A percentile compares a stretch with the other conserved stretches of the same genome.
These are phyloP conservation scores for Bellardia bayeri DNA, from an alignment of 2,888 invertebrate genomes.

Conservation along the genomic window DNA sequence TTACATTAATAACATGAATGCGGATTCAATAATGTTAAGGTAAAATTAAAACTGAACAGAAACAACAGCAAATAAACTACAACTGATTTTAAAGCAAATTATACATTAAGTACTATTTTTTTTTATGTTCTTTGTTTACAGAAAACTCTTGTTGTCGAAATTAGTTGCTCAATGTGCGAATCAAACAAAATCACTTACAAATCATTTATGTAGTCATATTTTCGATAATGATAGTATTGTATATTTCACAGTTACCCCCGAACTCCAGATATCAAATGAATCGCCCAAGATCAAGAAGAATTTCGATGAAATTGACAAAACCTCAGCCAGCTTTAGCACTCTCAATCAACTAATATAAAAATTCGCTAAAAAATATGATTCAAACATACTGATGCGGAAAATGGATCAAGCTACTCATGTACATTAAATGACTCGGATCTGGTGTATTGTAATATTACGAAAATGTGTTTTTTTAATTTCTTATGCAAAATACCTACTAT, in stretches of 20 bases:
- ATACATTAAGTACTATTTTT: not conserved
- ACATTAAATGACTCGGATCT: slow-evolving; percentile 7
- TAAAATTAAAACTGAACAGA: slow-evolving; percentile 17
- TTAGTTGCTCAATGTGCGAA: slow-evolving; percentile 64
- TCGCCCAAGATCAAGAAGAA: slow-evolving; percentile 71
- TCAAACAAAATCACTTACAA: slow-evolving; percentile 56
- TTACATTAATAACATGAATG: slow-evolving; percentile 63
- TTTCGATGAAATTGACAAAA: slow-evolving; percentile 75
- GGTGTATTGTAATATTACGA: slow-evolving; percentile 68
- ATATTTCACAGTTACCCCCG: slow-evolving; percentile 62
- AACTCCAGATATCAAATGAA: slow-evolving; percentile 51
- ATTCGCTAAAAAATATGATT: not conserved
- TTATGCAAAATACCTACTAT: not conserved
- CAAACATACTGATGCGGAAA: not conserved
- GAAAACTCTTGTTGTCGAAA: slow-evolving; percentile 65
- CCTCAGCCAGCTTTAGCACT: slow-evolving; percentile 73
- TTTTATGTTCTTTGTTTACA: slow-evolving; percentile 39
- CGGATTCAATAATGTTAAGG: slow-evolving; percentile 65
- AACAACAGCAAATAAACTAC: not conserved
- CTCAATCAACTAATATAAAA: slow-evolving; percentile 73
- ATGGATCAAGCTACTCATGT: slow-evolving; percentile 11
- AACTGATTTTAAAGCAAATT: not conserved
- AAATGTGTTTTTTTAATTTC: not conserved
- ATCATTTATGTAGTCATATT: slow-evolving; percentile 55
- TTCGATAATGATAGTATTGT: slow-evolving; percentile 49